Evolutionary conservation across 1,140 invertebrate species (phyloP), one percentile per base, ranked within the genome.

Genomic region (Philotrypesis tridentata): DNA sequence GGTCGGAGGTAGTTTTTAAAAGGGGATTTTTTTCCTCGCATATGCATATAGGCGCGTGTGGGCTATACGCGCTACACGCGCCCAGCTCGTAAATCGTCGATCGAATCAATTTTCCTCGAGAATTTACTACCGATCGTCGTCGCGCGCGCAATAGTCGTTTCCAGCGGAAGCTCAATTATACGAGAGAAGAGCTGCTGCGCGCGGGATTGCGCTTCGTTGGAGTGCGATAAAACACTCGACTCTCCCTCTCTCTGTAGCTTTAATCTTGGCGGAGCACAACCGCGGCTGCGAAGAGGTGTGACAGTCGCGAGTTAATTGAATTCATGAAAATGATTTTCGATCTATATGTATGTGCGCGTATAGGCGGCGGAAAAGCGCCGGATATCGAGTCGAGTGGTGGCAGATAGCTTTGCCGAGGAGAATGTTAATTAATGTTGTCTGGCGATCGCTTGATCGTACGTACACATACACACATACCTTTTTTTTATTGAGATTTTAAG

Each of bases 141-240:
- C 55, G 7, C 55, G 55, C 14, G 55, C n/a, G 23, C 60, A 61
- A 29, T 67, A 31, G 65, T 29, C 23, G 17, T 25, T 67, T 31
- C n/a, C 27, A 17, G 17, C 29, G 1, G 33, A 25, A 71, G 68
- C n/a, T 23, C 14, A 71, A 40, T n/a, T n/a, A 21, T 8, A 8
- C 17, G 21, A 7, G 68, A 40, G 29, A 40, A 68, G 67, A 27
- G 31, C 9, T 8, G 17, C 12, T n/a, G n/a, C n/a, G n/a, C n/a
- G n/a, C n/a, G n/a, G 40, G n/a, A 70, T 70, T 33, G 17, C 67
- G 31, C 31, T 70, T 70, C 29, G n/a, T n/a, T n/a, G n/a, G 37
- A 70, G 14, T 21, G 67, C 67, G n/a, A 23, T 70, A n/a, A 33
- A 21, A 31, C 67, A 6, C 31, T n/a, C 23, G 9, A 37, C 23